These are phyloP conservation scores for Elysia crispata DNA, from an alignment of 2,888 invertebrate species.

Conservation along the genomic window DNA sequence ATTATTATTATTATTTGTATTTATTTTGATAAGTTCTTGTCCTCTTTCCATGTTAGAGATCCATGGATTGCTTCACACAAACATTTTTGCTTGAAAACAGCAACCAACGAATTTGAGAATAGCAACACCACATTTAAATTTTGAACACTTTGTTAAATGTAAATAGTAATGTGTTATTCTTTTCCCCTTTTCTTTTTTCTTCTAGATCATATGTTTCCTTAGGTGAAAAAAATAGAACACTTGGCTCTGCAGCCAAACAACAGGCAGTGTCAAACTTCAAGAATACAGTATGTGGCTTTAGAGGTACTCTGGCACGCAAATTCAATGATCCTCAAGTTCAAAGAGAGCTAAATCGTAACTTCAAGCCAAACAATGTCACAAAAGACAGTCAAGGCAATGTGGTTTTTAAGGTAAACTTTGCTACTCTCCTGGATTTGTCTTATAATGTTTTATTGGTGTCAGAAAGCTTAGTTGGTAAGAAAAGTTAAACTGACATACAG, in stretches of 20 bases:
- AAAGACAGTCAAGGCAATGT: constrained; percentile 88
- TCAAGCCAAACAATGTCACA: constrained; percentile 88
- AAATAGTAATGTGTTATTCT: no score
- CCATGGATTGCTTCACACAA: no score
- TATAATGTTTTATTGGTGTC: background rate
- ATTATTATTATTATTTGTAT: background rate
- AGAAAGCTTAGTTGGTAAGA: no score
- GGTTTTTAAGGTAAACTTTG: constrained; percentile 86
- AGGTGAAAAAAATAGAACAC: constrained; percentile 91
- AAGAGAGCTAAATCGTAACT: constrained; percentile 83
- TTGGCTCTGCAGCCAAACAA: constrained; percentile 97
- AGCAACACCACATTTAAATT: no score
- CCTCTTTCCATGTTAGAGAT: no score
- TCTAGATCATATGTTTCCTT: constrained; percentile 96
- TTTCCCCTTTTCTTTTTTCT: no score
- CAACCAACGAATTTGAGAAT: no score
- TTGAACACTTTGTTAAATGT: background rate
- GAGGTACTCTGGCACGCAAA: constrained; percentile 93
- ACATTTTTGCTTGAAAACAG: no score
- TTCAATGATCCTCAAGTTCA: constrained; percentile 91
- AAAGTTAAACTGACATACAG: no score
- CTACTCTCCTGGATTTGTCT: background rate
- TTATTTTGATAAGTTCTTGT: no score
- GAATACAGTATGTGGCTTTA: constrained; percentile 96
- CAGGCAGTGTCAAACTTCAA: constrained; percentile 98